These are phyloP conservation scores for Rhea americana DNA, from an alignment of 2,113 vertebrate species.

Conservation along the genomic window DNA sequence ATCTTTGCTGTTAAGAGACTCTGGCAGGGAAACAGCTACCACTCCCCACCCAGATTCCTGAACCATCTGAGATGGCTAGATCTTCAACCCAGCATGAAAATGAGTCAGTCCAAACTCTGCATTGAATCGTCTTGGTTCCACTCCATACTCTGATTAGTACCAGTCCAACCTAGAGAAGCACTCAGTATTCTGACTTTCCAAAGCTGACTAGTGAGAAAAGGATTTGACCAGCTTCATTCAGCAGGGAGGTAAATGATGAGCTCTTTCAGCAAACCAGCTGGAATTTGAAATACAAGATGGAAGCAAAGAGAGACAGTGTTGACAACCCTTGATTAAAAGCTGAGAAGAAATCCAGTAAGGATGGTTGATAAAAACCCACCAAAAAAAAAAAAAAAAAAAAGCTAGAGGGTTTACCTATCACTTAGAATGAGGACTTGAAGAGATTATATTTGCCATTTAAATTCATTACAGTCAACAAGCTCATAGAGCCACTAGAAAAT, in stretches of 20 bases:
- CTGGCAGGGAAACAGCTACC: conserved; percentile 68
- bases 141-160: conserved; percentile 47
- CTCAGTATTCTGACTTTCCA: conserved; percentile 50
- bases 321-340: conserved; percentile 4
- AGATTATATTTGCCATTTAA: conserved; percentile 48
- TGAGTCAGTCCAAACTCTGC: conserved; percentile 53
- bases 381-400: not conserved
- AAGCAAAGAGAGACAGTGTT: conserved; percentile 45
- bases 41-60: conserved; percentile 61
- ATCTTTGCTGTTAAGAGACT: conserved; percentile 81
- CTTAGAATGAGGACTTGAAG: conserved; percentile 54
- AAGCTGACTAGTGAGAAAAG: conserved; percentile 51
- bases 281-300: conserved; percentile 50
- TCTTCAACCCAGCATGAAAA: conserved; percentile 66
- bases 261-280: conserved; percentile 35
- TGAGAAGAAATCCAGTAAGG: conserved; percentile 37
- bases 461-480: conserved; percentile 10
- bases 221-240: not conserved
- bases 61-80: conserved; percentile 56
- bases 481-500: conserved; percentile 45
- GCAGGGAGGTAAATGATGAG: conserved; percentile 10
- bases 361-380: conserved; percentile 37
- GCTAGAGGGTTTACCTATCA: conserved; percentile 12
- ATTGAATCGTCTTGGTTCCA: conserved; percentile 51
- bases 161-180: conserved; percentile 62